These are phyloP conservation scores for Drosophila aff. DNA, from an alignment of 1,140 invertebrate genomes.

Conservation along the genomic window DNA sequence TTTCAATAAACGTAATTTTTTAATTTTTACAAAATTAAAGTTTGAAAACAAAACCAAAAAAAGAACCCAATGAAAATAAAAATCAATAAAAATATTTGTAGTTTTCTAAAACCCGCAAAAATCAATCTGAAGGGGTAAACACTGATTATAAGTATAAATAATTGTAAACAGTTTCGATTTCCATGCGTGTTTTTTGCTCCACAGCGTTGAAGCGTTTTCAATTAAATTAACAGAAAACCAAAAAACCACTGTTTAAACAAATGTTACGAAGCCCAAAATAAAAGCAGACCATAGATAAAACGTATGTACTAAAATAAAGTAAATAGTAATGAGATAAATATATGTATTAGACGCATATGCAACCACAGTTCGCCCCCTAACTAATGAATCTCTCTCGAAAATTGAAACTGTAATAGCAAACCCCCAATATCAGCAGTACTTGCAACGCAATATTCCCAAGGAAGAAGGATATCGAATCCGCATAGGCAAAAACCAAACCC, in stretches of 20 bases:
- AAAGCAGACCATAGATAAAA: constrained; percentile 45
- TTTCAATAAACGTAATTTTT: constrained; percentile 82
- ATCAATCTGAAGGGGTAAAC: constrained; percentile 39
- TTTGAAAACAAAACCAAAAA: constrained; percentile 53
- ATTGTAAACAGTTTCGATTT: constrained; percentile 63
- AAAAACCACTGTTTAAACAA: constrained; percentile 44
- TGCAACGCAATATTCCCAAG: constrained; percentile 64
- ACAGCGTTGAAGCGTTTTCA: constrained; percentile 59
- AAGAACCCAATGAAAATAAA: not conserved
- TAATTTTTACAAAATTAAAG: constrained; percentile 81
- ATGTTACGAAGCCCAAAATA: constrained; percentile 52
- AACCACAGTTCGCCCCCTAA: constrained; percentile 37
- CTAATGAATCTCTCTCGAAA: constrained; percentile 32
- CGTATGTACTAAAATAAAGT: constrained; percentile 53
- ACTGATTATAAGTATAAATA: constrained; percentile 31
- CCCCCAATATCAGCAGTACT: constrained; percentile 68
- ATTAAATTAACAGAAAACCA: constrained; percentile 39
- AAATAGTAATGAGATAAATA: constrained; percentile 53
- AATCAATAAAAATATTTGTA: constrained; percentile 63
- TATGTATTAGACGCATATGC: constrained; percentile 60
- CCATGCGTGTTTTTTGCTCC: constrained; percentile 72
- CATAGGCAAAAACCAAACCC: constrained; percentile 22
- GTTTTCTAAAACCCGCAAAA: constrained; percentile 66
- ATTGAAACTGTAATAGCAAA: constrained; percentile 63
- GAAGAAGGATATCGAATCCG: constrained; percentile 25